Evolutionary conservation across 2,113 vertebrate species (phyloP).

Genomic region (Recurvirostra avosetta): DNA sequence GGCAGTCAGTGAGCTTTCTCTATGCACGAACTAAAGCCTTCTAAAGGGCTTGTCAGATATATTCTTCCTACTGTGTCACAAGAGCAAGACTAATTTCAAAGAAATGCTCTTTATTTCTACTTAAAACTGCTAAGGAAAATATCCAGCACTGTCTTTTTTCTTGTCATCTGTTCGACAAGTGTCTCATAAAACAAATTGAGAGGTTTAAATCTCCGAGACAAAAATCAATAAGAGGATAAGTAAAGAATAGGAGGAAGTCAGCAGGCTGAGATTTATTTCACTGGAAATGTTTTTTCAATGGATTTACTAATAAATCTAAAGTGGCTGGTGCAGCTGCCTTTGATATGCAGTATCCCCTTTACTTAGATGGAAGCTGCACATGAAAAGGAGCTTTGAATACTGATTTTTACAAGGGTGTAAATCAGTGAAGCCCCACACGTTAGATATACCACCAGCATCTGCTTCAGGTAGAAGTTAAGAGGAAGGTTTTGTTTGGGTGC

Average conservation of each 20-base stretch:
- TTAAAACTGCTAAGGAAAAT: constrained; percentile 65
- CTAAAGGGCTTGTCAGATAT: constrained; percentile 41
- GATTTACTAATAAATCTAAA: constrained; percentile 71
- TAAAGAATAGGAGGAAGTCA: constrained; percentile 66
- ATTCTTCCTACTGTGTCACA: constrained; percentile 20
- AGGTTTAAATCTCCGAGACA: constrained; percentile 70
- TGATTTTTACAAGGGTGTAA: constrained; percentile 65
- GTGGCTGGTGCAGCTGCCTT: constrained; percentile 44
- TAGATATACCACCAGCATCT: constrained; percentile 42
- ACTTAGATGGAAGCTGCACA: constrained; percentile 45
- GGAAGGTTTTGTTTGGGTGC: not conserved
- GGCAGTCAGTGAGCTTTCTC: constrained; percentile 15
- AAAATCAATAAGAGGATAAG: constrained; percentile 72
- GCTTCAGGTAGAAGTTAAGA: constrained; percentile 16
- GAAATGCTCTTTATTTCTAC: constrained; percentile 60
- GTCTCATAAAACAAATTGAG: constrained; percentile 70
- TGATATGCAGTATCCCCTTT: constrained; percentile 52
- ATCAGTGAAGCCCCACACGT: constrained; percentile 28
- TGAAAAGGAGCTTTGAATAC: constrained; percentile 60
- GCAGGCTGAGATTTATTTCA: constrained; percentile 73
- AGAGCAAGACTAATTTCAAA: constrained; percentile 64
- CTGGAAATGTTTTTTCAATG: constrained; percentile 68
- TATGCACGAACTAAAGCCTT: constrained; percentile 13
- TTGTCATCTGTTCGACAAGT: constrained; percentile 50
- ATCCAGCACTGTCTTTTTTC: constrained; percentile 39